Evolutionary conservation across 2,888 invertebrate genomes (phyloP).

Genomic region (Zootermopsis nevadensis): DNA sequence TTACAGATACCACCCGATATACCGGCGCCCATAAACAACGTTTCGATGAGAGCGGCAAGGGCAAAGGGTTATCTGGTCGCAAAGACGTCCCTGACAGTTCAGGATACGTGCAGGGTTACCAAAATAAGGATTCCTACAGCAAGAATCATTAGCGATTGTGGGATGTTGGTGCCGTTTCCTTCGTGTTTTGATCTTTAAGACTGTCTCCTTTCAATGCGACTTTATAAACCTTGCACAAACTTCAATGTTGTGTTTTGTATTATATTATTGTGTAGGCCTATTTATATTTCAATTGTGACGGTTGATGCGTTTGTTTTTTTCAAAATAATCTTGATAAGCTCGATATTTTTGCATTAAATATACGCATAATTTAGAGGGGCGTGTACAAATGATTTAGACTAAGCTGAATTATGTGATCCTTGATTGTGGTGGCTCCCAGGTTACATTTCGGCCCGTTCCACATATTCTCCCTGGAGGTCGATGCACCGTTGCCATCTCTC

Average conservation of each 20-base stretch:
- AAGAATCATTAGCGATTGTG: slow-evolving; percentile 64
- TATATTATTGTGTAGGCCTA: slow-evolving; percentile 34
- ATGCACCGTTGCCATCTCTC: too few species aligned
- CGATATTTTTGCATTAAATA: slow-evolving; percentile 31
- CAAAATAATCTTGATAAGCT: slow-evolving; percentile 14
- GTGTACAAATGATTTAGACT: too few species aligned
- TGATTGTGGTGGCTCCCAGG: too few species aligned
- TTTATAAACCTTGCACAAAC: slow-evolving; percentile 15
- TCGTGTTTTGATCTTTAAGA: slow-evolving; percentile 13
- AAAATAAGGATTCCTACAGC: slow-evolving; percentile 83
- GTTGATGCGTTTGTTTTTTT: slow-evolving; percentile 24
- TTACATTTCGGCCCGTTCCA: too few species aligned
- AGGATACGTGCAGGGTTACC: slow-evolving; percentile 88
- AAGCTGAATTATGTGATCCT: too few species aligned
- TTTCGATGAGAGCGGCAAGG: slow-evolving; percentile 86
- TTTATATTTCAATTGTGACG: slow-evolving; percentile 29
- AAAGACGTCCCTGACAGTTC: slow-evolving; percentile 78
- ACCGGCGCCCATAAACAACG: slow-evolving; percentile 90
- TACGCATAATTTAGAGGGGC: background rate
- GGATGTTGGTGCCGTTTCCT: background rate
- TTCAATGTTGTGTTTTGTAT: slow-evolving; percentile 28
- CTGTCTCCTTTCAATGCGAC: background rate
- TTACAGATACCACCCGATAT: slow-evolving; percentile 89
- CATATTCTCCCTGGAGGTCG: too few species aligned
- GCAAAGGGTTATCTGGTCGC: slow-evolving; percentile 86